These are phyloP conservation scores for Menidia menidia DNA, from an alignment of 2,797 vertebrate species.

Conservation along the genomic window DNA sequence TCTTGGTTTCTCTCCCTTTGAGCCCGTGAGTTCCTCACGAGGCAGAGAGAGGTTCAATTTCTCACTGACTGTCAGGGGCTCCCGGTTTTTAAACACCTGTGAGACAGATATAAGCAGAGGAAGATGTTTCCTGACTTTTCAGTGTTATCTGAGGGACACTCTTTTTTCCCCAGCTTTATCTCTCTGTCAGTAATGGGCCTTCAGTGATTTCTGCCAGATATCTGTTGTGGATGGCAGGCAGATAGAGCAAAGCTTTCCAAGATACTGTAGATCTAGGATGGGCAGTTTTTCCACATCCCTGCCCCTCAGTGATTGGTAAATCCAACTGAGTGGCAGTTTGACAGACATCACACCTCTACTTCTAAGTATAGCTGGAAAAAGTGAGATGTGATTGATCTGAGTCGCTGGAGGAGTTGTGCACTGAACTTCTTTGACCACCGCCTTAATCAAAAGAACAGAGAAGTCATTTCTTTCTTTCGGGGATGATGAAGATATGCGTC, in stretches of 20 bases:
- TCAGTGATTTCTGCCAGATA: constrained; percentile 75
- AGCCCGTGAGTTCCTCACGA: constrained; percentile 75
- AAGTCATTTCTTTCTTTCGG: constrained; percentile 41
- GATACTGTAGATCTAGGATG: constrained; percentile 54
- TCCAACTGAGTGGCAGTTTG: constrained; percentile 68
- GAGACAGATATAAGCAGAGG: constrained; percentile 71
- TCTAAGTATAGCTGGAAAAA: constrained; percentile 23
- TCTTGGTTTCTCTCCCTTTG: constrained; percentile 66
- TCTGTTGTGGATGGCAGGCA: constrained; percentile 51
- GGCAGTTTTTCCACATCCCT: constrained; percentile 56
- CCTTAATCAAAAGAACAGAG: constrained; percentile 58
- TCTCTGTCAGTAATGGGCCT: constrained; percentile 76
- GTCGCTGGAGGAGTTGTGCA: constrained; percentile 27
- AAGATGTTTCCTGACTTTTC: constrained; percentile 72
- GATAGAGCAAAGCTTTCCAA: constrained; percentile 59
- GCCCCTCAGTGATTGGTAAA: constrained; percentile 62
- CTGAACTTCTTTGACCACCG: constrained; percentile 67
- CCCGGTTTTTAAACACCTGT: constrained; percentile 65
- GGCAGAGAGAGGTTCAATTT: constrained; percentile 77
- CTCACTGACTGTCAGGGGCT: constrained; percentile 71
- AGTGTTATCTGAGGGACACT: constrained; percentile 70
- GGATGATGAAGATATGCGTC: constrained; percentile 44
- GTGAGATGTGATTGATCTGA: constrained; percentile 17
- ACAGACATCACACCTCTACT: constrained; percentile 44
- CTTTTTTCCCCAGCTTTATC: constrained; percentile 69